These are phyloP conservation scores for Drosophila littoralis DNA, from an alignment of 1,140 invertebrate species.

Conservation along the genomic window DNA sequence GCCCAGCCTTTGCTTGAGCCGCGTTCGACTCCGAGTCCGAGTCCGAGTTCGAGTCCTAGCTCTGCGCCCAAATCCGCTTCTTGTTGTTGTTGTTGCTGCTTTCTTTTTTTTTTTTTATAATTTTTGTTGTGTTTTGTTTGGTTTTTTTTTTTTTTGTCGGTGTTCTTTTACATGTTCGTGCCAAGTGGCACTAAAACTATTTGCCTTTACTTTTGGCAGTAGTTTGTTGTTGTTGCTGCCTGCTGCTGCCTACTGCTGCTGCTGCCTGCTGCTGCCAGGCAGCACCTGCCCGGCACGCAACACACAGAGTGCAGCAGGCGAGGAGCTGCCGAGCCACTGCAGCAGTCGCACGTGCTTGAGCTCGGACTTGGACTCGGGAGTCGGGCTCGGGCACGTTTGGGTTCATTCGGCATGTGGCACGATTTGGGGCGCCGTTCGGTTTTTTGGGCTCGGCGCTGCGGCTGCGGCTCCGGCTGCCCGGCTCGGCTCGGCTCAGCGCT, in stretches of 20 bases:
- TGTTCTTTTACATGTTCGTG: constrained; percentile 64
- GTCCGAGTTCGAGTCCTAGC: constrained; percentile 2
- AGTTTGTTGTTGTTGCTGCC: constrained; percentile 32
- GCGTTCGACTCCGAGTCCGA: constrained; percentile 8
- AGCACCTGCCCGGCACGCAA: constrained; percentile 49
- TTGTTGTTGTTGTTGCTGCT: constrained; percentile 30
- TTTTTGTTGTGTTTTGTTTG: constrained; percentile 11
- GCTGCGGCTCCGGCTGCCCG: neutral
- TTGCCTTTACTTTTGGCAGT: constrained; percentile 66
- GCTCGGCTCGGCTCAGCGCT: constrained; percentile 26
- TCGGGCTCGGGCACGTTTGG: constrained; percentile 1
- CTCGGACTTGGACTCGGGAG: constrained; percentile 6
- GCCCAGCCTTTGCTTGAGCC: constrained; percentile 16
- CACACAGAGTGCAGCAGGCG: constrained; percentile 49
- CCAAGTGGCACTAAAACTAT: constrained; percentile 83
- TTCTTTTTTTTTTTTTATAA: constrained; percentile 18
- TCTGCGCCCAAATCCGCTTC: constrained; percentile 4
- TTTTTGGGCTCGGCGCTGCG: constrained; percentile 3
- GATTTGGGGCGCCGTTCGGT: constrained; percentile 3
- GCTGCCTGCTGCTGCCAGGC: constrained; percentile 4
- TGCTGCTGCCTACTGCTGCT: constrained; percentile 8
- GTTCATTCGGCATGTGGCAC: neutral
- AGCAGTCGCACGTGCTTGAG: constrained; percentile 71
- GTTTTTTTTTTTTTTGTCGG: constrained; percentile 43
- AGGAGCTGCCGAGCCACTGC: constrained; percentile 50